Percentiles rank a stretch among this genome's conserved stretches.
phyloP scores from a whole-genome alignment of 2,797 vertebrate genomes.

The Ctenopoma multispine region DNA sequence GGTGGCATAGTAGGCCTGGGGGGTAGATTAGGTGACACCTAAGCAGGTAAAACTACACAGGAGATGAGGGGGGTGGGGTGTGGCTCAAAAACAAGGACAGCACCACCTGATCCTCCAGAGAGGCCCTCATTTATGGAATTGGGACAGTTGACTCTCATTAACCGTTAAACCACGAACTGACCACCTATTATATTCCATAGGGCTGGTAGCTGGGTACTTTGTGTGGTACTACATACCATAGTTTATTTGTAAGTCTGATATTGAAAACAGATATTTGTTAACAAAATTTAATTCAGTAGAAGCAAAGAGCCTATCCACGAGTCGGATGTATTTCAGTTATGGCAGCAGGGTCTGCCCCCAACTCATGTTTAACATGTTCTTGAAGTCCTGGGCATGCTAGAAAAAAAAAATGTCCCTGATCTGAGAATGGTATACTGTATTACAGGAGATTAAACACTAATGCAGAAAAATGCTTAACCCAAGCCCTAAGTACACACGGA shows the following conservation, averaged over 20 bases:
- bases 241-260: not conserved
- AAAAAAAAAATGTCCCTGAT: conserved; percentile 52
- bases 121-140: conserved; percentile 72
- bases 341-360: conserved; percentile 2
- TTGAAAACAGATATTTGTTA: not conserved
- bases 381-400: conserved; percentile 31
- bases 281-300: not conserved
- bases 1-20: conserved; percentile 69
- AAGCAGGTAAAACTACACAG: conserved; percentile 83
- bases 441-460: conserved; percentile 64
- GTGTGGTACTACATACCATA: not conserved
- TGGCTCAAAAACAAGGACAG: conserved; percentile 70
- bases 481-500: conserved; percentile 44
- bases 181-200: conserved; percentile 8
- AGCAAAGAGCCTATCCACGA: not conserved
- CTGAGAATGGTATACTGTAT: conserved; percentile 42
- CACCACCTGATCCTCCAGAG: conserved; percentile 70
- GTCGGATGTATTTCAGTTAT: not conserved
- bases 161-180: conserved; percentile 19
- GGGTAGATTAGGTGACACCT: conserved; percentile 82
- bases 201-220: conserved; percentile 28
- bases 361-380: conserved; percentile 33
- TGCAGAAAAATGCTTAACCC: conserved; percentile 48
- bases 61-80: conserved; percentile 65
- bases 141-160: conserved; percentile 61